Evolutionary conservation across 2,888 invertebrate species (phyloP).

Genomic region (Coronaproctus castanopsis): DNA sequence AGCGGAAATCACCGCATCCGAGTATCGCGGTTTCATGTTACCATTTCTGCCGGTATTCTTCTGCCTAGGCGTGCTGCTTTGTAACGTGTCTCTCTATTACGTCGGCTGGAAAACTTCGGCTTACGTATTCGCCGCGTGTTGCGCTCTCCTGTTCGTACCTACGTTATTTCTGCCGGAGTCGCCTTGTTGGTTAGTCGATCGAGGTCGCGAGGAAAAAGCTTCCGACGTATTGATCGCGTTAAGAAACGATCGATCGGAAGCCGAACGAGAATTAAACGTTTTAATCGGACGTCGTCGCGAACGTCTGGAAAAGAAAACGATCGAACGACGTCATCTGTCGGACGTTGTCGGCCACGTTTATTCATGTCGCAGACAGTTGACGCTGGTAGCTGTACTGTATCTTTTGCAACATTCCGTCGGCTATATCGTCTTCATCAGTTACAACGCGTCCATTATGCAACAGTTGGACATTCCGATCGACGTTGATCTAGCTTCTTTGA

Average conservation of each 20-base stretch:
- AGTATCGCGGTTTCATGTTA: conserved; percentile 4
- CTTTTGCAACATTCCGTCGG: conserved; percentile 1
- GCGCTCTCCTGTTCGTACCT: not conserved
- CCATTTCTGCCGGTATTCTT: not conserved
- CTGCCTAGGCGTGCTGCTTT: conserved; percentile 1
- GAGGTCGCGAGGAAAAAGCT: conserved; percentile 3
- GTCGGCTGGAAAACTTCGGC: not conserved
- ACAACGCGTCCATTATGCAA: not conserved
- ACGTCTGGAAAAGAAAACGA: not conserved
- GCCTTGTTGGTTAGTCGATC: conserved; percentile 1
- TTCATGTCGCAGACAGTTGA: not conserved
- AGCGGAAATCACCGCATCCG: not conserved
- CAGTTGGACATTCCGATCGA: not conserved
- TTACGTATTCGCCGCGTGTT: not conserved
- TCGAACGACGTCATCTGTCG: not conserved
- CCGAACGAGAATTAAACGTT: conserved; percentile 2
- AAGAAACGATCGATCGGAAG: not conserved
- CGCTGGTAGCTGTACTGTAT: not conserved
- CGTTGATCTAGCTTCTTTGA: not conserved
- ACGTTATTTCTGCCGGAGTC: conserved; percentile 3
- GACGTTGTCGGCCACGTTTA: not conserved
- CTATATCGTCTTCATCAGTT: not conserved
- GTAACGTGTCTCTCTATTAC: conserved; percentile 1
- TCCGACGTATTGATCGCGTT: not conserved
- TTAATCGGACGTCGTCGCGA: not conserved